Conservation (phyloP, 2,113 vertebrate genomes). For the Propithecus coquereli region DNA sequence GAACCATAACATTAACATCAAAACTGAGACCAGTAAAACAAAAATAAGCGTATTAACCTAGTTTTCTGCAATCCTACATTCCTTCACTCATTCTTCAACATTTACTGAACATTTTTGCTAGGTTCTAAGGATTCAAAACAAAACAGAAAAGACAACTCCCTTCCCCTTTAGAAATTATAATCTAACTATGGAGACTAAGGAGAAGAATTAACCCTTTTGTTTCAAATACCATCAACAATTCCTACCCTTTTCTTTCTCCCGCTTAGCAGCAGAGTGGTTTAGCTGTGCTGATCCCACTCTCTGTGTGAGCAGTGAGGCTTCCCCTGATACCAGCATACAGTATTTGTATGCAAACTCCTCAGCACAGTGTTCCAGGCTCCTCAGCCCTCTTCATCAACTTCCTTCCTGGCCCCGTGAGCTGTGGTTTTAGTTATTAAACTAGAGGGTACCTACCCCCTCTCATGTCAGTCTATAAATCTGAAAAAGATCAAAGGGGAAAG, state of each 20-base stretch:
- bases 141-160: background rate
- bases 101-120: background rate
- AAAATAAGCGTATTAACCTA: background rate
- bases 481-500: background rate
- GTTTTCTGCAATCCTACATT: background rate
- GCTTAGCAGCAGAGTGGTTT: too few relatives aligned
- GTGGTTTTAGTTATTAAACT: background rate
- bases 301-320: too few relatives aligned
- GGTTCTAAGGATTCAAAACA: background rate
- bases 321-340: background rate
- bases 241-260: fast-evolving
- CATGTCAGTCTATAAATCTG: background rate
- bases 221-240: background rate
- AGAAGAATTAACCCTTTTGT: background rate
- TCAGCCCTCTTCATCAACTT: background rate
- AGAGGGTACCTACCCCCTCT: background rate
- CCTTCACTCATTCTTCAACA: background rate
- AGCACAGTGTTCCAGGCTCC: fast-evolving
- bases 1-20: too few relatives aligned
- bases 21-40: background rate
- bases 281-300: background rate
- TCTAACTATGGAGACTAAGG: background rate
- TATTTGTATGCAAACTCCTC: background rate
- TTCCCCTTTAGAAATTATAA: background rate
- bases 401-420: too few relatives aligned